phyloP scores from a whole-genome alignment of 2,797 vertebrate genomes.

The Eutrigla gurnardus region DNA sequence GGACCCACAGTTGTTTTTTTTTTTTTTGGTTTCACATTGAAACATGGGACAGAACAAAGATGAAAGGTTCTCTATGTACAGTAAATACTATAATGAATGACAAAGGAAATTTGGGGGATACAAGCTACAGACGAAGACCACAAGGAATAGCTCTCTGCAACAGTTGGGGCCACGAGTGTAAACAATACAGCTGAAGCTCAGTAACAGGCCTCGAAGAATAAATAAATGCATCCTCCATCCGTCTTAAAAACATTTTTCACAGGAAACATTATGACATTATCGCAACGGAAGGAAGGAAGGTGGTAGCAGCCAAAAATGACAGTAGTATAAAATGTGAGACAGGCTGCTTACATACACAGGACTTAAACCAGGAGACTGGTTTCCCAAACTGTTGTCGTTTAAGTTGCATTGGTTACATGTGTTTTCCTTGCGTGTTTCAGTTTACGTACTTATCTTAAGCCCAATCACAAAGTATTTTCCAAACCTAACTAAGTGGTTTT shows the following conservation, averaged over 20 bases:
- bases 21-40: slow-evolving; percentile 27
- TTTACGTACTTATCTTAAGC: neutral
- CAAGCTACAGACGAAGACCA: neutral
- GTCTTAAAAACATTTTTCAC: slow-evolving; percentile 1
- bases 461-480: neutral
- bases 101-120: neutral
- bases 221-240: slow-evolving; percentile 6
- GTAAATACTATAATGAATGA: slow-evolving; percentile 6
- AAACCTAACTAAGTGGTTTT: neutral
- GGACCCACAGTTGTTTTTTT: slow-evolving; percentile 49
- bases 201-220: neutral
- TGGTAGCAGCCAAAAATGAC: slow-evolving; percentile 1
- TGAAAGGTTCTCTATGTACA: neutral
- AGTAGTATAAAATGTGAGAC: neutral
- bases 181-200: slow-evolving; percentile 17
- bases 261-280: slow-evolving; percentile 28
- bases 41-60: slow-evolving; percentile 16
- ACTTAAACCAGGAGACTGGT: too few species aligned
- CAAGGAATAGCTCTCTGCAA: slow-evolving; percentile 4
- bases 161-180: slow-evolving; percentile 4
- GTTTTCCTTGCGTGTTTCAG: neutral
- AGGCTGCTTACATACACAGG: too few species aligned
- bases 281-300: slow-evolving; percentile 7
- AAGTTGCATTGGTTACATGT: too few species aligned
- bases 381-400: neutral